Conservation (phyloP, 1,140 invertebrate genomes). For the Monomorium pharaonis region DNA sequence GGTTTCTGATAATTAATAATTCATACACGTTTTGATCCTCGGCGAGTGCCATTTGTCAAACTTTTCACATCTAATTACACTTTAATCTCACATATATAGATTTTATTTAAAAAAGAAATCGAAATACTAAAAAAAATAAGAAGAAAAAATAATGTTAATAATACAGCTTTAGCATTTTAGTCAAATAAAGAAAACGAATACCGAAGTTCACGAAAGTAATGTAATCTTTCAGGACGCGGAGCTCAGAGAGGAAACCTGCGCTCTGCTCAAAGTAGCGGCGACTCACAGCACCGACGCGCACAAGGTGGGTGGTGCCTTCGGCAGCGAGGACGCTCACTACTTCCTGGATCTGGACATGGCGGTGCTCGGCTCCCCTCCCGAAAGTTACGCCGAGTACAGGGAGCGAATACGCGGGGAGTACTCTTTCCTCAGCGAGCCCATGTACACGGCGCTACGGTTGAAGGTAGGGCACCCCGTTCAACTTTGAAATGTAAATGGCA, state of each 20-base stretch:
- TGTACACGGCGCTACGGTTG: constrained; percentile 86
- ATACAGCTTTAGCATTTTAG: background rate
- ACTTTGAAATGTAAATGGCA: background rate
- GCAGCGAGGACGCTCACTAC: constrained; percentile 87
- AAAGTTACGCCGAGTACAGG: constrained; percentile 85
- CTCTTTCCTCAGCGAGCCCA: constrained; percentile 85
- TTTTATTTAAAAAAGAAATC: background rate
- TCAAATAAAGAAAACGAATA: background rate
- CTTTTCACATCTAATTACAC: background rate
- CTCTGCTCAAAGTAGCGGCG: constrained; percentile 85
- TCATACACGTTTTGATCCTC: background rate
- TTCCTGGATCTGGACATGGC: constrained; percentile 88
- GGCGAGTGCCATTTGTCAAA: background rate
- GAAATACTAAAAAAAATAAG: background rate
- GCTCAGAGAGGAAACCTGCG: constrained; percentile 83
- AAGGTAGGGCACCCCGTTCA: constrained; percentile 82
- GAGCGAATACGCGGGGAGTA: constrained; percentile 86
- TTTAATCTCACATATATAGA: background rate
- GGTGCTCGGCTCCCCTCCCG: constrained; percentile 84
- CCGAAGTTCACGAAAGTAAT: background rate
- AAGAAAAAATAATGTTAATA: background rate
- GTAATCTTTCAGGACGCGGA: constrained; percentile 79
- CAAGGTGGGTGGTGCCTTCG: constrained; percentile 85
- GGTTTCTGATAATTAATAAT: background rate
- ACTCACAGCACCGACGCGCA: constrained; percentile 88